Conservation (phyloP, 2,113 vertebrate genomes). For the Dromas ardeola region DNA sequence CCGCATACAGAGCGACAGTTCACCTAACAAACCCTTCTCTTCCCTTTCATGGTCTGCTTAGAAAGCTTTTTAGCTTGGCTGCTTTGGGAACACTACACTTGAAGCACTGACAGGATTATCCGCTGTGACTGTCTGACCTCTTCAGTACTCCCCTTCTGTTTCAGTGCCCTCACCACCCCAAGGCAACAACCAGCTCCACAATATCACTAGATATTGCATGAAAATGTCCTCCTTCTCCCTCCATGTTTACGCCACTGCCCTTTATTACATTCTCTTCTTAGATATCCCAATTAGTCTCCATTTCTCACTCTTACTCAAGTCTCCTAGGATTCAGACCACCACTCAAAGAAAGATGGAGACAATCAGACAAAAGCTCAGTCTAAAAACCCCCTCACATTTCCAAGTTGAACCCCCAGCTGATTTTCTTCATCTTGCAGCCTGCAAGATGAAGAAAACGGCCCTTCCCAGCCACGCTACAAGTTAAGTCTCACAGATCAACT, state of each 20-base stretch:
- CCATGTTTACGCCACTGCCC: not conserved
- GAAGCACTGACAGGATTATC: not conserved
- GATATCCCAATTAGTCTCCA: not conserved
- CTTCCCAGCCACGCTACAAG: not conserved
- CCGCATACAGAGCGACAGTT: not conserved
- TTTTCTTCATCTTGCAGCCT: not conserved
- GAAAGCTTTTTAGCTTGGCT: not conserved
- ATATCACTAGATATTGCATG: not conserved
- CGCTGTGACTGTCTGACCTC: not conserved
- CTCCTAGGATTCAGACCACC: not conserved
- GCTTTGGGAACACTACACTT: not conserved
- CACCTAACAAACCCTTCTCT: not conserved
- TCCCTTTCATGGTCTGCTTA: not conserved
- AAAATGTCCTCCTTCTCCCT: not conserved
- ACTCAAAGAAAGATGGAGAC: not conserved
- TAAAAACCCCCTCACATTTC: fast-evolving
- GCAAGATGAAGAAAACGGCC: not conserved
- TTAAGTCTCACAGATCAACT: not conserved
- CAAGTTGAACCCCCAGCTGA: not conserved
- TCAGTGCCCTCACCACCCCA: not conserved
- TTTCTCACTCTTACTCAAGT: not conserved
- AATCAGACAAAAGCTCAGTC: fast-evolving
- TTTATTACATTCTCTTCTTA: not conserved
- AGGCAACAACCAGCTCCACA: not conserved
- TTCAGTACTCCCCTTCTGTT: not conserved